phyloP scores from a whole-genome alignment of 2,113 vertebrate genomes.

The Perca flavescens region DNA sequence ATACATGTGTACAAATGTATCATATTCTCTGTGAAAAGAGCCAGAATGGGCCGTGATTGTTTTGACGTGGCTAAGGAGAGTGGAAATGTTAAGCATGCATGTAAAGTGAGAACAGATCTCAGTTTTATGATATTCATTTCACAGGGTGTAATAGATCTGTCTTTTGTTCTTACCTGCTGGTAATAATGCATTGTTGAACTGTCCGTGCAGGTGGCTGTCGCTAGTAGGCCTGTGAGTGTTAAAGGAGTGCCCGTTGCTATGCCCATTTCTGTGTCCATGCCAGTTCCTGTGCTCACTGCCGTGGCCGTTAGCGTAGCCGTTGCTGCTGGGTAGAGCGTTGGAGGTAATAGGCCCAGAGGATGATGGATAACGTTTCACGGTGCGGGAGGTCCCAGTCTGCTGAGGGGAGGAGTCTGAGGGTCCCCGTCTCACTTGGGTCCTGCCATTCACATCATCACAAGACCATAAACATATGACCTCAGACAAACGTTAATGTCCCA shows the following conservation, averaged over 20 bases:
- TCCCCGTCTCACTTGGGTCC: constrained; percentile 87
- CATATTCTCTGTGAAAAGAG: neutral
- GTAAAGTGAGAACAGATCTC: constrained; percentile 30
- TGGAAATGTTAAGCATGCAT: constrained; percentile 33
- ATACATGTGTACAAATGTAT: constrained; percentile 54
- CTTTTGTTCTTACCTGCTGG: constrained; percentile 84
- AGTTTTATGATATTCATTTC: neutral
- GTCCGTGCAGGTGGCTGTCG: constrained; percentile 61
- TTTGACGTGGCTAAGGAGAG: constrained; percentile 38
- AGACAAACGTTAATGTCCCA: constrained; percentile 42
- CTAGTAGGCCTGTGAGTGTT: constrained; percentile 75
- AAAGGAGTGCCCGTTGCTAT: constrained; percentile 6
- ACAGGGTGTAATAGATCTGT: neutral
- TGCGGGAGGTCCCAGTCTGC: constrained; percentile 87
- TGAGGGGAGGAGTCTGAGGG: constrained; percentile 83
- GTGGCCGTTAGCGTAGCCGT: constrained; percentile 43
- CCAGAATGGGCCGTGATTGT: constrained; percentile 45
- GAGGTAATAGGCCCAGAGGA: constrained; percentile 88
- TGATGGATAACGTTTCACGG: constrained; percentile 90
- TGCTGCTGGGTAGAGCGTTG: constrained; percentile 87
- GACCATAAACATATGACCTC: constrained; percentile 71
- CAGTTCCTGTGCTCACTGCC: constrained; percentile 49
- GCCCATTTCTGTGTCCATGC: constrained; percentile 63
- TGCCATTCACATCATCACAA: constrained; percentile 78
- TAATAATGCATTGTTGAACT: constrained; percentile 77